A percentile compares a stretch with the other conserved stretches of the same genome.
phyloP scores from a whole-genome alignment of 2,888 invertebrate genomes.

The Incurvaria masculella region DNA sequence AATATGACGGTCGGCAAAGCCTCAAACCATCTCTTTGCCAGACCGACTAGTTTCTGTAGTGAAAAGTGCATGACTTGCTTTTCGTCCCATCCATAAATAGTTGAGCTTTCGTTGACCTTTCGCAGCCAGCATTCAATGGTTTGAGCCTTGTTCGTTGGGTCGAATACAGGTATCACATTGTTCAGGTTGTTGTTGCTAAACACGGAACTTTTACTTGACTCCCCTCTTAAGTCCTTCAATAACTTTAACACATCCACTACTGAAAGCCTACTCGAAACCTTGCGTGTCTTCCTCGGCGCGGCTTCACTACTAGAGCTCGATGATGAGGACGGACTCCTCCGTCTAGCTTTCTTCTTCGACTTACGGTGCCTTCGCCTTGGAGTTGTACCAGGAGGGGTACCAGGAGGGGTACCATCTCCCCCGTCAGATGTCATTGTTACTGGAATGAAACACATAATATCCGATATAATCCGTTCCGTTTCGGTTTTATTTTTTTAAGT shows the following conservation, averaged over 20 bases:
- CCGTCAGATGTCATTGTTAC: no score
- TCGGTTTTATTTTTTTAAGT: no score
- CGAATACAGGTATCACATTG: conserved; percentile 7
- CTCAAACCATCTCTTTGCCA: conserved; percentile 18
- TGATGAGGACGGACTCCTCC: no score
- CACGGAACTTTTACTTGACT: not conserved
- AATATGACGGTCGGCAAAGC: conserved; percentile 12
- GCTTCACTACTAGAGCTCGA: no score
- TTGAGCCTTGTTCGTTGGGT: conserved; percentile 8
- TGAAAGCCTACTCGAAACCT: not conserved
- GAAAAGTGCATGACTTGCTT: conserved; percentile 16
- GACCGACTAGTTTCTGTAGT: conserved; percentile 14
- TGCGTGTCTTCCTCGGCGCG: no score
- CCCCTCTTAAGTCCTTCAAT: not conserved
- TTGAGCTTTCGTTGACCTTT: conserved; percentile 15
- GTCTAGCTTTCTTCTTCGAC: no score
- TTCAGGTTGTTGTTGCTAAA: conserved; percentile 1
- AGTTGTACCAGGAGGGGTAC: no score
- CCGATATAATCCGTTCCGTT: no score
- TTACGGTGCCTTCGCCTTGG: no score
- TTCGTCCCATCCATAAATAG: conserved; percentile 15
- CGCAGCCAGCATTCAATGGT: conserved; percentile 9
- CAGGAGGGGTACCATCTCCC: no score
- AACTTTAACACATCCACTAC: conserved; percentile 2
- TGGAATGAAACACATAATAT: no score